phyloP scores from a whole-genome alignment of 2,113 vertebrate genomes.

The Salvelinus fontinalis region DNA sequence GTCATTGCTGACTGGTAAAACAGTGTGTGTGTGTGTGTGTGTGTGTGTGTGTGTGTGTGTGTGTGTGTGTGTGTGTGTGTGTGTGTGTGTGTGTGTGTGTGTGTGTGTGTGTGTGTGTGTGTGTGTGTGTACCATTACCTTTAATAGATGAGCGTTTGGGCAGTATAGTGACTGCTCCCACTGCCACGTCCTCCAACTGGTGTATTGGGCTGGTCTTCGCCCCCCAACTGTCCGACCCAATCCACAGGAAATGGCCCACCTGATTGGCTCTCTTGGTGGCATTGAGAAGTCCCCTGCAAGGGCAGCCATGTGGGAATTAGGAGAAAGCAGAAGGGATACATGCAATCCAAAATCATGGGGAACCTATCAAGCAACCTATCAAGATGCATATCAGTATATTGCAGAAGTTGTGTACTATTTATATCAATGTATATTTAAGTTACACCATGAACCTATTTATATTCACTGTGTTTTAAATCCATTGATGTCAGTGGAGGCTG shows the following conservation, averaged over 20 bases:
- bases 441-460: too few species aligned
- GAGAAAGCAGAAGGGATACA: slow-evolving; percentile 21
- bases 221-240: slow-evolving; percentile 95
- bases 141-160: slow-evolving; percentile 91
- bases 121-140: slow-evolving; percentile 82
- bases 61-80: neutral
- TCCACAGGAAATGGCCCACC: slow-evolving; percentile 92
- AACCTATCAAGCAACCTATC: slow-evolving; percentile 9
- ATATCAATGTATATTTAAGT: too few species aligned
- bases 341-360: slow-evolving; percentile 39
- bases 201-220: slow-evolving; percentile 83
- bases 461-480: neutral
- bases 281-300: slow-evolving; percentile 86
- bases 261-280: slow-evolving; percentile 90
- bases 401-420: too few species aligned
- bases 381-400: neutral
- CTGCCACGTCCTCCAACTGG: slow-evolving; percentile 86
- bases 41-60: neutral
- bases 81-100: neutral
- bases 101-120: neutral
- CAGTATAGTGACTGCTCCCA: slow-evolving; percentile 91
- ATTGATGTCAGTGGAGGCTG: neutral
- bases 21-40: neutral
- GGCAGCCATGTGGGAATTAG: slow-evolving; percentile 44
- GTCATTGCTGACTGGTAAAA: neutral